Evolutionary conservation across 2,797 vertebrate species (phyloP), one percentile per base, ranked within the genome.

Genomic region (Rhinatrema bivittatum): DNA sequence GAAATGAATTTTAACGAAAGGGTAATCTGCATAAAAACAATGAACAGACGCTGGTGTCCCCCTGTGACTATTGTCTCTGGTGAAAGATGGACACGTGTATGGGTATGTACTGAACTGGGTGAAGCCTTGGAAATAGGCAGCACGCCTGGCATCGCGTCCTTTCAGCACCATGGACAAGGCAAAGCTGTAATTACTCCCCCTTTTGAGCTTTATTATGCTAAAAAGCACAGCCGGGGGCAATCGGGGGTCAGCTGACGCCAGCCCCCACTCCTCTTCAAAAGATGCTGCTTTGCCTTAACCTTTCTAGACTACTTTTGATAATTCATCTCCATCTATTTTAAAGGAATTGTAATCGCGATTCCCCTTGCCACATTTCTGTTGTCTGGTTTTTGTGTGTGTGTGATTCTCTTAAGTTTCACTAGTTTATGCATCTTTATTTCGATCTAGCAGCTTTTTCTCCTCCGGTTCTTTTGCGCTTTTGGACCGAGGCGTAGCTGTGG

Each of bases 131-230:
- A 25, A 30, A 6, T 16, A 21, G 33, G 20, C 19, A 28, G 22
- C 19, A 19, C 7, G 33, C 25, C 70, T 62, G 60, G 19, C n/a
- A 5, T 9, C 9, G 68, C 24, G 10, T 36, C 55, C 28, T 81
- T 42, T 85, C 87, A 89, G 87, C 70, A 88, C 87, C 78, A 37
- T 59, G 85, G 85, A 88, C 82, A 87, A 78, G 67, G 42, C 73
- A 67, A 36, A 51, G 28, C 58, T 54, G 28, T 32, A 25, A 20
- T 27, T 31, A 25, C 31, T 11, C 29, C 5, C 23, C 14, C 12
- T 15, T 16, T 16, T 25, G 28, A 31, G 52, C 59, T 61, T 74
- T 63, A 51, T 71, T 48, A 56, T 68, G 71, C 42, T 58, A 53
- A 71, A 39, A 41, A 41, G 46, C 49, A 35, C 36, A 51, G n/a